A percentile compares a stretch with the other conserved stretches of the same genome.
These are phyloP conservation scores for Cheilosia pagana DNA, from an alignment of 2,888 invertebrate genomes.

Conservation along the genomic window DNA sequence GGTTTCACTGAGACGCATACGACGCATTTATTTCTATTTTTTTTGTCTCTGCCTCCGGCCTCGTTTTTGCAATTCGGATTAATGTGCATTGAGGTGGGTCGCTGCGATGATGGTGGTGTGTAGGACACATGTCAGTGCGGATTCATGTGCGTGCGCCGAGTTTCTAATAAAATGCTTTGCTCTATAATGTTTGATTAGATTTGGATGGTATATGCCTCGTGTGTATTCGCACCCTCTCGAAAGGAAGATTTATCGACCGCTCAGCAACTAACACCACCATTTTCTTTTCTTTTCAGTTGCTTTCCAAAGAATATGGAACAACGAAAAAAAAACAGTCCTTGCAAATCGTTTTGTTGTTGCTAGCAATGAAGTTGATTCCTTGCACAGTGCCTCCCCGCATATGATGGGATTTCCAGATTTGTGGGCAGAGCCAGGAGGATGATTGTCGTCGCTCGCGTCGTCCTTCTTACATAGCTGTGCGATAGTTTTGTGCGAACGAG, in stretches of 20 bases:
- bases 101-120: constrained; percentile 27
- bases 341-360: constrained; percentile 64
- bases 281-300: constrained; percentile 42
- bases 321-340: constrained; percentile 41
- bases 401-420: constrained; percentile 50
- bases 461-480: constrained; percentile 53
- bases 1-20: constrained; percentile 22
- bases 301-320: constrained; percentile 6
- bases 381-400: constrained; percentile 19
- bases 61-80: constrained; percentile 41
- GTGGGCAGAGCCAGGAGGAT: constrained; percentile 39
- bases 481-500: constrained; percentile 60
- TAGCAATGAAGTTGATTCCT: constrained; percentile 47
- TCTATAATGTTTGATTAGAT: constrained; percentile 63
- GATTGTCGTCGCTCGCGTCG: constrained; percentile 19
- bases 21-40: constrained; percentile 36
- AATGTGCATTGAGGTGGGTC: constrained; percentile 55
- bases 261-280: constrained; percentile 56
- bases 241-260: constrained; percentile 71
- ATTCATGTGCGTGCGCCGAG: constrained; percentile 52
- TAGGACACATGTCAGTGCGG: constrained; percentile 53
- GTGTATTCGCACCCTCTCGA: constrained; percentile 34
- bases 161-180: constrained; percentile 28
- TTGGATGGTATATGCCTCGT: constrained; percentile 42
- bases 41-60: constrained; percentile 2